Evolutionary conservation across 1,140 invertebrate species (phyloP).

Genomic region (Harlomillsia oculata): DNA sequence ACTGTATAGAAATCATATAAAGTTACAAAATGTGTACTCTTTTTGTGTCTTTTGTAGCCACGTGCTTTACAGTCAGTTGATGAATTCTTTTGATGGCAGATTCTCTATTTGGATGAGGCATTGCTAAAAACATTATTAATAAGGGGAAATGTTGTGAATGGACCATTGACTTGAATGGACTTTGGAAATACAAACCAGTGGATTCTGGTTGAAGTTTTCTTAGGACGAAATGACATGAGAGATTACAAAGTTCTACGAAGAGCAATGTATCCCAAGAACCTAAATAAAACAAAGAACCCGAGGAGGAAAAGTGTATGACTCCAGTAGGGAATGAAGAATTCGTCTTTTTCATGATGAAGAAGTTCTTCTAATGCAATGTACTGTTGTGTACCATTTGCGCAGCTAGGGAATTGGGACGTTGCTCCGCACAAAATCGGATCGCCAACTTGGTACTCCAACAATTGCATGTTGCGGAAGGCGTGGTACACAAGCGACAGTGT

Average conservation of each 20-base stretch:
- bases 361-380: slow-evolving; percentile 59
- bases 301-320: slow-evolving; percentile 64
- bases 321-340: slow-evolving; percentile 54
- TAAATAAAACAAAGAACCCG: slow-evolving; percentile 61
- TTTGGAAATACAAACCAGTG: too few species aligned
- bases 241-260: slow-evolving; percentile 43
- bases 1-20: too few species aligned
- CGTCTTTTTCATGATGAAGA: slow-evolving; percentile 50
- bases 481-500: slow-evolving; percentile 60
- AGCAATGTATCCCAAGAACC: slow-evolving; percentile 63
- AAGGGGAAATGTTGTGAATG: too few species aligned
- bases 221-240: too few species aligned
- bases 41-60: too few species aligned
- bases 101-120: too few species aligned
- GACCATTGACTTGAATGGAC: too few species aligned
- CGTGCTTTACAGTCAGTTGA: too few species aligned
- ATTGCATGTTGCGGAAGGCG: slow-evolving; percentile 77
- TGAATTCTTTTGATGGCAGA: too few species aligned
- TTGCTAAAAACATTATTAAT: too few species aligned
- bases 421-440: slow-evolving; percentile 39
- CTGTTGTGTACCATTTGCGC: slow-evolving; percentile 47
- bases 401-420: slow-evolving; percentile 50
- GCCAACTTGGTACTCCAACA: slow-evolving; percentile 64
- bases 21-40: too few species aligned
- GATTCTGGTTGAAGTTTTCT: too few species aligned